Evolutionary conservation across 30 jellyfish, hydroid and myxozoan species (phyloP).

Genomic region (Cassiopea xamachana): DNA sequence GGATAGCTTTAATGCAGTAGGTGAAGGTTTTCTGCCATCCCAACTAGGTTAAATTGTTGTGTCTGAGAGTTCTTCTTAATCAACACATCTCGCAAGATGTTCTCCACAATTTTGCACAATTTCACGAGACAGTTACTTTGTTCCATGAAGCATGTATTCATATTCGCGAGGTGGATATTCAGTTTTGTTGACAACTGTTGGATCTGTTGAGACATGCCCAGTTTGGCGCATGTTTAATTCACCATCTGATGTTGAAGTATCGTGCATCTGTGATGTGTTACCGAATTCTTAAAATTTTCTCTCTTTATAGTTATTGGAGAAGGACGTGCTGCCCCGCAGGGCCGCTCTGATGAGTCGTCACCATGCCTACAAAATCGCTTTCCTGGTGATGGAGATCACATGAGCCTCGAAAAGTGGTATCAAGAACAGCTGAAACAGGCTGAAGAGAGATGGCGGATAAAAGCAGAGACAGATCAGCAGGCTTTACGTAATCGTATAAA

Average conservation of each 20-base stretch:
- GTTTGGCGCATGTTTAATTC: too few relatives aligned
- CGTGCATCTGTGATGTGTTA: not conserved
- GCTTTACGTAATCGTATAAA: slow-evolving; percentile 56
- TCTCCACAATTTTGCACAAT: too few relatives aligned
- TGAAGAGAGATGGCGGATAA: slow-evolving; percentile 73
- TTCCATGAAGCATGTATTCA: too few relatives aligned
- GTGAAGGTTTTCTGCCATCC: too few relatives aligned
- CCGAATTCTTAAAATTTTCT: not conserved
- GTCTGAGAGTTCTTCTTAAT: too few relatives aligned
- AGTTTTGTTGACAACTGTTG: too few relatives aligned
- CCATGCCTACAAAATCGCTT: slow-evolving; percentile 61
- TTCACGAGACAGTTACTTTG: too few relatives aligned
- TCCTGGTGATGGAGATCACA: slow-evolving; percentile 82
- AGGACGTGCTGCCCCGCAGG: slow-evolving; percentile 78
- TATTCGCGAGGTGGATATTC: too few relatives aligned
- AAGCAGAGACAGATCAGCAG: slow-evolving; percentile 66
- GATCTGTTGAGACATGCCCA: too few relatives aligned
- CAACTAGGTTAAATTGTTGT: too few relatives aligned
- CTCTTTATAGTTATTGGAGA: slow-evolving; percentile 29
- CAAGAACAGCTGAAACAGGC: slow-evolving; percentile 78
- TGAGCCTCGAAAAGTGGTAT: slow-evolving; percentile 75
- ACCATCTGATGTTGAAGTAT: not conserved
- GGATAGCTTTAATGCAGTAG: too few relatives aligned
- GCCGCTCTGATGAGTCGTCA: slow-evolving; percentile 75
- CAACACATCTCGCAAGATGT: too few relatives aligned